Base-by-base conservation (phyloP, 2,888 invertebrate species). In the Muscina levida region DNA sequence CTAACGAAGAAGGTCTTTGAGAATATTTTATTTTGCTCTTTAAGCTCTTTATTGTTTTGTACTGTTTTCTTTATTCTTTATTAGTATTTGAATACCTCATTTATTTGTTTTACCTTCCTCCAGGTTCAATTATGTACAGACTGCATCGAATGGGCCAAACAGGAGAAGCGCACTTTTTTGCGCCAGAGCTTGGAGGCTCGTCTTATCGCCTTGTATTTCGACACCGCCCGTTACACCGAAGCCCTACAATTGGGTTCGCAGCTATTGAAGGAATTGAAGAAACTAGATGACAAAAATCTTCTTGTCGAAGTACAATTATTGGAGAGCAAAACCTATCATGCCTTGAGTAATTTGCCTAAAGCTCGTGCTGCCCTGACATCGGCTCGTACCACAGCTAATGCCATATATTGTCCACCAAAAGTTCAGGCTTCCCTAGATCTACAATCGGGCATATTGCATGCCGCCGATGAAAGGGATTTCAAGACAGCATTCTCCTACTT, bases 401-500 rank as follows among this genome's bases (percentile, higher is more conserved):
- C 98, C 11, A 99, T 99, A 87, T 99, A 99, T 91, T 98, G 99
- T 91, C 98, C 99, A 82, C 99, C 99, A 0, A 97, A 98, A 92
- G 95, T 99, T 93, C 99, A 99, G 91, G 98, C 98, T 8, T 96
- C 98, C 10, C 92, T 99, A 46, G 99, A 99, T 91, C 92, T 98
- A 84, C 98, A 99, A 89, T 98, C 99, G 4, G 98, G 98, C 85
- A 98, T 99, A 85, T 92, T 99, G 74, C 99, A 99, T 91, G 99
- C 99, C 10, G 99, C 99, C n/a, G 99, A 99, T 89, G 99, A 99
- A 91, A 95, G 97, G 86, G 99, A 99, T 89, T 99, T 99, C 91
- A 99, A 99, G 93, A 99, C 99, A 76, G 99, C 98, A 57, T 99
- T 98, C 91, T 99, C 99, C 73, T 99, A 99, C 90, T 99, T 99